A percentile compares a stretch with the other conserved stretches of the same genome.
Conservation (phyloP, 2,797 vertebrate genomes). For the Halcyon smyrnensis region DNA sequence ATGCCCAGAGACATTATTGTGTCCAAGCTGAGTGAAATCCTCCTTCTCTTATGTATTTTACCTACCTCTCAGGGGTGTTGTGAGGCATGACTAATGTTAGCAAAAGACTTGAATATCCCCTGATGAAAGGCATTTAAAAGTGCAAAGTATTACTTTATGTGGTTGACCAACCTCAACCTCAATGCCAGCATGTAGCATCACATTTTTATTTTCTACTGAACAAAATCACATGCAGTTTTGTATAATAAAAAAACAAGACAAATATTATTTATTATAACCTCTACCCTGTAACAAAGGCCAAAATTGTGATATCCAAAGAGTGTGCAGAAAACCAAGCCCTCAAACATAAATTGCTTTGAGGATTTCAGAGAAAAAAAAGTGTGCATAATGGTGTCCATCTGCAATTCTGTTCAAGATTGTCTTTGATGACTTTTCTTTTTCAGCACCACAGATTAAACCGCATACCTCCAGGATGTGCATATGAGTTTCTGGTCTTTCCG, state of each 20-base stretch:
- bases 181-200: background rate
- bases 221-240: background rate
- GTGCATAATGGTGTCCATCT: background rate
- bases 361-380: background rate
- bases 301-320: constrained; percentile 24
- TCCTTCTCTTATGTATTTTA: constrained; percentile 36
- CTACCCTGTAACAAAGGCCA: constrained; percentile 6
- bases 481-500: background rate
- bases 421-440: background rate
- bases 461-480: background rate
- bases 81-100: constrained; percentile 55
- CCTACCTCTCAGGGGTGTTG: constrained; percentile 61
- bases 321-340: constrained; percentile 1
- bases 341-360: background rate
- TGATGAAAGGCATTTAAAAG: constrained; percentile 31
- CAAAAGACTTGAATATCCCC: constrained; percentile 42
- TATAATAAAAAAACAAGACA: background rate
- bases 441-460: background rate
- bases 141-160: constrained; percentile 17
- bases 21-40: constrained; percentile 3
- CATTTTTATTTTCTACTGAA: constrained; percentile 49
- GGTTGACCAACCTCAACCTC: constrained; percentile 38
- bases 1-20: background rate
- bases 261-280: constrained; percentile 8
- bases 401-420: background rate